phyloP scores from a whole-genome alignment of 2,888 invertebrate species.

The Eilema griseolum region DNA sequence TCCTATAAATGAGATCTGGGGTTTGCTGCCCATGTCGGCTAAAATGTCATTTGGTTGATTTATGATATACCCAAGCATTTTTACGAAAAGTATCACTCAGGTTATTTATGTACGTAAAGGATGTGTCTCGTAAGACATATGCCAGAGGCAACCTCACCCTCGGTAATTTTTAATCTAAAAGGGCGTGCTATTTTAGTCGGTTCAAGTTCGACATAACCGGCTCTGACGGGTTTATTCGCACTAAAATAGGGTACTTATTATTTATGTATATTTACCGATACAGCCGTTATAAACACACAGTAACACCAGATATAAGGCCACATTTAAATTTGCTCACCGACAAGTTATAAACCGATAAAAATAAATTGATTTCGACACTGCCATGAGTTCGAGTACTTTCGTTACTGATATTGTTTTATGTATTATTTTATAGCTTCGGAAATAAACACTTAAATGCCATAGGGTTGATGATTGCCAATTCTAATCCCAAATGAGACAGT shows the following conservation, averaged over 20 bases:
- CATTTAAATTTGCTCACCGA: constrained; percentile 57
- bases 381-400: constrained; percentile 42
- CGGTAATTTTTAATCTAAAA: too few relatives aligned
- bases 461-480: background rate
- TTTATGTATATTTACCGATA: constrained; percentile 33
- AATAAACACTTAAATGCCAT: constrained; percentile 3
- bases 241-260: background rate
- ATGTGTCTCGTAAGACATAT: too few relatives aligned
- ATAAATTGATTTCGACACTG: constrained; percentile 38
- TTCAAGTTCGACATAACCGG: too few relatives aligned
- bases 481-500: background rate
- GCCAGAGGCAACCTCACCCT: too few relatives aligned
- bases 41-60: background rate
- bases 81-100: too few relatives aligned
- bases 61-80: too few relatives aligned
- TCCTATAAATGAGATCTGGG: background rate
- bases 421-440: constrained; percentile 23
- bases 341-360: constrained; percentile 30
- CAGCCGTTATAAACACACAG: constrained; percentile 43
- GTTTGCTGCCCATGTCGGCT: background rate
- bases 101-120: too few relatives aligned
- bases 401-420: constrained; percentile 32
- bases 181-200: too few relatives aligned
- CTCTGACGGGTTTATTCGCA: too few relatives aligned
- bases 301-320: constrained; percentile 49